Base-by-base conservation (phyloP, 1,140 invertebrate species). In the Coenobita brevimanus region DNA sequence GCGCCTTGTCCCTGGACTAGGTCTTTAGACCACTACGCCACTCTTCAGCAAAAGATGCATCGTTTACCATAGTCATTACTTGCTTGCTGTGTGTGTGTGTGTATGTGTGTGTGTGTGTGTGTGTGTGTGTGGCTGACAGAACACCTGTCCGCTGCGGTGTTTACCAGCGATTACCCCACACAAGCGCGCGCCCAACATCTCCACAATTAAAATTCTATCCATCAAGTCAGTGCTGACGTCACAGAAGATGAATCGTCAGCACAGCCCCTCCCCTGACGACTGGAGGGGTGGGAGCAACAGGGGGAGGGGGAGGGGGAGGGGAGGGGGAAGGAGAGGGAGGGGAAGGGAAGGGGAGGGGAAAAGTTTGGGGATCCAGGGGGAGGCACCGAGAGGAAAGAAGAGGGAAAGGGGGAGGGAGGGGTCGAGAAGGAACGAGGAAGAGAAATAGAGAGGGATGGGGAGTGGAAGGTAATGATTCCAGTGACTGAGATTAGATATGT, bases 161-260 rank as follows among this genome's bases (percentile, higher is more conserved):
- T 73, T 73, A 73, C 69, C 69, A 33, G 21, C 69, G 3, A 73
- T 73, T 73, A 73, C 30, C 69, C 69, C 69, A 21, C 69, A 41
- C 33, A 41, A 4, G 69, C 30, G 69, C 69, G 33, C 69, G 10
- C 27, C 62, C 41, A 50, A 73, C 82, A 84, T 13, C 69, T 2
- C 36, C 36, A n/a, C 82, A 73, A 84, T 84, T 84, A 84, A 57
- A 84, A 17, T 60, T 84, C 27, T 60, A 84, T 84, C 82, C 82
- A 84, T 84, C 82, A 84, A 38, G 46, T 75, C 69, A 3, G 30
- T 60, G 82, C 46, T 84, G 82, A 84, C 82, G 69, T 76, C 82
- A 84, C 69, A 27, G 27, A 54, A 84, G 82, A 84, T 84, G 50
- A 54, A 75, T 75, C 67, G 54, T 60, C 69, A 10, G 6, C 46